phyloP scores from a whole-genome alignment of 1,140 invertebrate genomes.

The Schlechtendalia chinensis region DNA sequence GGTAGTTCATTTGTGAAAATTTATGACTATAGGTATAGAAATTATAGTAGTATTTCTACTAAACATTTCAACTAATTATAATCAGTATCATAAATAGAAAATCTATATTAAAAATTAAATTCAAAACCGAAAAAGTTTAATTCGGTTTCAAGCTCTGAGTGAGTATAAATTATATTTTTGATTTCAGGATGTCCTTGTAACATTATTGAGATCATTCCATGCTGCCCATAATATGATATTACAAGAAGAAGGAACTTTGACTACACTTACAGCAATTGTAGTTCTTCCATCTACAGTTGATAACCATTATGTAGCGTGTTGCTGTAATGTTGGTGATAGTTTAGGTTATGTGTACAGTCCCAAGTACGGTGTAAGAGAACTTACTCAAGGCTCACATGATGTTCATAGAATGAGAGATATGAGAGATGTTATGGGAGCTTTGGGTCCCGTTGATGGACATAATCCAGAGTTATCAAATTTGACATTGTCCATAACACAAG shows the following conservation, averaged over 20 bases:
- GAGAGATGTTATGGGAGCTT: slow-evolving; percentile 84
- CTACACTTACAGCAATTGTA: slow-evolving; percentile 79
- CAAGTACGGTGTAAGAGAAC: slow-evolving; percentile 70
- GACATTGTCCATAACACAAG: slow-evolving; percentile 83
- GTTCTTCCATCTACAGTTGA: slow-evolving; percentile 64
- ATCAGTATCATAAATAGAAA: too few species aligned
- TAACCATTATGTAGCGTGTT: slow-evolving; percentile 74
- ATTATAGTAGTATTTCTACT: too few species aligned
- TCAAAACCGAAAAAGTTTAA: too few species aligned
- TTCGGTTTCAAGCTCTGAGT: too few species aligned
- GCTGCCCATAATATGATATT: slow-evolving; percentile 84
- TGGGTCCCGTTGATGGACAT: slow-evolving; percentile 83
- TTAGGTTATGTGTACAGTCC: slow-evolving; percentile 84
- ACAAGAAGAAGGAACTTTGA: slow-evolving; percentile 81
- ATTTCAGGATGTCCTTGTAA: slow-evolving; percentile 73
- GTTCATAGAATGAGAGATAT: slow-evolving; percentile 85
- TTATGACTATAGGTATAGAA: too few species aligned
- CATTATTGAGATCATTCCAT: slow-evolving; percentile 79
- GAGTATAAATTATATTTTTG: not conserved
- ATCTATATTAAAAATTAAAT: not conserved
- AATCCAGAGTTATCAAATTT: slow-evolving; percentile 89
- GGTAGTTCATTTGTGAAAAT: too few species aligned
- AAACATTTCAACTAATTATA: too few species aligned
- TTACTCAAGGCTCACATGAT: slow-evolving; percentile 82
- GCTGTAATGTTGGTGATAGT: slow-evolving; percentile 89